These are phyloP conservation scores for Neuroterus valhalla DNA, from an alignment of 1,140 invertebrate genomes.

Conservation along the genomic window DNA sequence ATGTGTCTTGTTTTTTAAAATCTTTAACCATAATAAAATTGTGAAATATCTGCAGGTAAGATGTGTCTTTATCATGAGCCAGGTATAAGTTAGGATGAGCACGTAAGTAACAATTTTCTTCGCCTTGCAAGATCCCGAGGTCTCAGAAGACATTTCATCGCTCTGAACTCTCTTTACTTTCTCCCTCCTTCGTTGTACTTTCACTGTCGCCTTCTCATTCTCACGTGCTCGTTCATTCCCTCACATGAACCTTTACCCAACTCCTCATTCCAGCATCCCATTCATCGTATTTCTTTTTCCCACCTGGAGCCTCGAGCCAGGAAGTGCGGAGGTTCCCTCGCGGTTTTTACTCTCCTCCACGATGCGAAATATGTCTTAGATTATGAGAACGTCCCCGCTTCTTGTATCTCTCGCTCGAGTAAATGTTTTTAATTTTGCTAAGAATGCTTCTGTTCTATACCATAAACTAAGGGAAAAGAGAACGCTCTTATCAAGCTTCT, in stretches of 20 bases:
- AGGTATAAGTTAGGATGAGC: constrained; percentile 10
- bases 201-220: constrained; percentile 23
- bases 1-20: constrained; percentile 14
- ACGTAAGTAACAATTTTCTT: constrained; percentile 38
- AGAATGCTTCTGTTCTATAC: constrained; percentile 27
- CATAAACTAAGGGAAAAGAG: constrained; percentile 37
- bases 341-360: constrained; percentile 33
- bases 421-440: constrained; percentile 63
- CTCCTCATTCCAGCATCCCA: constrained; percentile 15
- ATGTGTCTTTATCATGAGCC: constrained; percentile 17
- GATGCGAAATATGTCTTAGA: constrained; percentile 53
- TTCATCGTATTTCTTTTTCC: constrained; percentile 1
- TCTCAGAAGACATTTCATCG: constrained; percentile 27
- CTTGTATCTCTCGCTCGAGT: constrained; percentile 55
- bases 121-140: constrained; percentile 6
- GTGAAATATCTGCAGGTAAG: constrained; percentile 6
- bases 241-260: constrained; percentile 4
- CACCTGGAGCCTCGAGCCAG: constrained; percentile 15
- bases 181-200: constrained; percentile 3
- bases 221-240: constrained; percentile 6
- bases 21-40: constrained; percentile 11
- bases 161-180: constrained; percentile 7
- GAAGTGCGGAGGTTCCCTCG: constrained; percentile 34
- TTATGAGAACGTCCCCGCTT: constrained; percentile 56
- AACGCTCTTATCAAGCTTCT: constrained; percentile 38